These are phyloP conservation scores for Thaumetopoea pityocampa DNA, from an alignment of 1,140 invertebrate species.

Conservation along the genomic window DNA sequence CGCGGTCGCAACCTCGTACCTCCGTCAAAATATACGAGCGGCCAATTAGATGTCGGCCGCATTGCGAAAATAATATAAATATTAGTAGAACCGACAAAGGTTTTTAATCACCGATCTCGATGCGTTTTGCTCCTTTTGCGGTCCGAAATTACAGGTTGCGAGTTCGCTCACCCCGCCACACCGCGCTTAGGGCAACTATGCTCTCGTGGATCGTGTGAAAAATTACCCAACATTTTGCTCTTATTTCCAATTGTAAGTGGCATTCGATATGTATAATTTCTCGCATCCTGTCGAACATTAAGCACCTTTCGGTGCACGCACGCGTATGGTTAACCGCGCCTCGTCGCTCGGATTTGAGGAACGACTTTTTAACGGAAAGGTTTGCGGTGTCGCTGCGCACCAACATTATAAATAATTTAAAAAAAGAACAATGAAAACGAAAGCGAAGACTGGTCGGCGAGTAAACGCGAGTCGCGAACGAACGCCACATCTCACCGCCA, in stretches of 20 bases:
- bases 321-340: constrained; percentile 17
- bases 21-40: constrained; percentile 45
- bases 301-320: constrained; percentile 31
- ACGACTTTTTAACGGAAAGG: constrained; percentile 16
- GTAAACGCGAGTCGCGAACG: constrained; percentile 26
- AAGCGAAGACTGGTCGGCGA: constrained; percentile 35
- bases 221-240: constrained; percentile 64
- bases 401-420: constrained; percentile 29
- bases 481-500: constrained; percentile 46
- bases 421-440: constrained; percentile 57
- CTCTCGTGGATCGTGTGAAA: constrained; percentile 69
- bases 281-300: constrained; percentile 52
- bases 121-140: constrained; percentile 70
- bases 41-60: constrained; percentile 71
- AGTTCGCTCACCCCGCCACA: constrained; percentile 66
- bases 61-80: constrained; percentile 72
- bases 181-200: constrained; percentile 69
- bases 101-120: constrained; percentile 73
- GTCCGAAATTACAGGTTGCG: constrained; percentile 70
- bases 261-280: constrained; percentile 67
- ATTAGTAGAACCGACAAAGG: constrained; percentile 76
- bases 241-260: constrained; percentile 64
- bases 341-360: constrained; percentile 28
- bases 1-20: constrained; percentile 30
- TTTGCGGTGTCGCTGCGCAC: constrained; percentile 20